These are phyloP conservation scores for Cacatua alba DNA, from an alignment of 2,113 vertebrate genomes.

Conservation along the genomic window DNA sequence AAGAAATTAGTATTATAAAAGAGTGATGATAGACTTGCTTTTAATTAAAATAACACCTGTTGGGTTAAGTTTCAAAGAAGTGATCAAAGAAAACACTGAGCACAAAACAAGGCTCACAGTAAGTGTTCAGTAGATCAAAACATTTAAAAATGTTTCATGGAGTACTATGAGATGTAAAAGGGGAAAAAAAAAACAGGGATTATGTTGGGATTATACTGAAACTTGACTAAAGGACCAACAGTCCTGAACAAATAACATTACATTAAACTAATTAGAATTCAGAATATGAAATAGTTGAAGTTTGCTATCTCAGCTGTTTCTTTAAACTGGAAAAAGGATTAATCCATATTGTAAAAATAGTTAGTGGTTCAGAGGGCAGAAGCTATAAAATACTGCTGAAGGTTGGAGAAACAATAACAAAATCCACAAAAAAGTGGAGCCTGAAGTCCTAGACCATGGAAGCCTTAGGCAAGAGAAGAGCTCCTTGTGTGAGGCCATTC, in stretches of 20 bases:
- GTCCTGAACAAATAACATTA: constrained; percentile 58
- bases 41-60: constrained; percentile 52
- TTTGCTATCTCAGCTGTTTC: constrained; percentile 63
- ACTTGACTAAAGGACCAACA: constrained; percentile 47
- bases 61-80: constrained; percentile 39
- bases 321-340: constrained; percentile 48
- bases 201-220: constrained; percentile 47
- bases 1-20: not conserved
- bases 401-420: constrained; percentile 24
- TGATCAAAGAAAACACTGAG: constrained; percentile 34
- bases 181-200: not conserved
- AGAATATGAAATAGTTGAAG: constrained; percentile 50
- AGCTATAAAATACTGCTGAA: constrained; percentile 27
- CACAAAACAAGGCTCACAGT: constrained; percentile 15
- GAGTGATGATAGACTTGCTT: not conserved
- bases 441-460: not conserved
- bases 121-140: constrained; percentile 41
- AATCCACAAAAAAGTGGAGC: not conserved
- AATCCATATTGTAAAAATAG: constrained; percentile 51
- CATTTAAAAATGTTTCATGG: not conserved
- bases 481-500: not conserved
- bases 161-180: constrained; percentile 28
- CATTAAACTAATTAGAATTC: constrained; percentile 51
- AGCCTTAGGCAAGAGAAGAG: not conserved
- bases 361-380: constrained; percentile 21